Conservation (phyloP, 1,140 invertebrate genomes). For the Calliopsis andreniformis region DNA sequence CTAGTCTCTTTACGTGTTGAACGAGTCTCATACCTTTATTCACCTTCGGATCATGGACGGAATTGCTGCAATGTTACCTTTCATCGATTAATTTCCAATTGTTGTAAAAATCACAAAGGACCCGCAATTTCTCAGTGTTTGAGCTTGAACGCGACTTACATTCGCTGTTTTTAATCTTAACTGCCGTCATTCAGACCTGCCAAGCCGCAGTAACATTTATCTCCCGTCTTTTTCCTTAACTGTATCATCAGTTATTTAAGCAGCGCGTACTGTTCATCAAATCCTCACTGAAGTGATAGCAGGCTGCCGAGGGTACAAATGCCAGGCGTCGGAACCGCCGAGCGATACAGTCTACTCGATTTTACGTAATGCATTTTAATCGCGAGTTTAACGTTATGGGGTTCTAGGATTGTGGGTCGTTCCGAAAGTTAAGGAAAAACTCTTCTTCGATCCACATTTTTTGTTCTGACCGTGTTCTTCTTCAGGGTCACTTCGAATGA, state of each 20-base stretch:
- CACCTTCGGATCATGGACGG: no score
- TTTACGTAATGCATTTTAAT: slow-evolving; percentile 70
- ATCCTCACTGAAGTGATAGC: slow-evolving; percentile 58
- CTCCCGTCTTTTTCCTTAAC: slow-evolving; percentile 43
- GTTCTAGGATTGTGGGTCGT: slow-evolving; percentile 24
- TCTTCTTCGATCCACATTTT: slow-evolving; percentile 14
- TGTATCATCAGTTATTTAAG: slow-evolving; percentile 51
- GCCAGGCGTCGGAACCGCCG: background rate
- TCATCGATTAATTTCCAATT: background rate
- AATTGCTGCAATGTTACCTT: no score
- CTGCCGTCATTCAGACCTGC: slow-evolving; percentile 9
- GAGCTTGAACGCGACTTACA: slow-evolving; percentile 2
- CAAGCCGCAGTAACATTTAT: slow-evolving; percentile 30
- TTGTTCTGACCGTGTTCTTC: background rate
- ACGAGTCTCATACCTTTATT: no score
- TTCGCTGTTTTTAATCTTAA: slow-evolving; percentile 35
- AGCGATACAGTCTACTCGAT: slow-evolving; percentile 41
- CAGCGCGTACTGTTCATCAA: slow-evolving; percentile 49
- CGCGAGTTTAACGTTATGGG: slow-evolving; percentile 62
- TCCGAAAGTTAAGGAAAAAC: slow-evolving; percentile 43
- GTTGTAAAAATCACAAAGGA: background rate
- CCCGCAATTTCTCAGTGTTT: slow-evolving; percentile 11
- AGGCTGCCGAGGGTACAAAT: background rate
- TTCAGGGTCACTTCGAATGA: background rate
- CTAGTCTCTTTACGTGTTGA: no score